phyloP scores from a whole-genome alignment of 2,797 vertebrate species.

The Apogon hyalosoma region DNA sequence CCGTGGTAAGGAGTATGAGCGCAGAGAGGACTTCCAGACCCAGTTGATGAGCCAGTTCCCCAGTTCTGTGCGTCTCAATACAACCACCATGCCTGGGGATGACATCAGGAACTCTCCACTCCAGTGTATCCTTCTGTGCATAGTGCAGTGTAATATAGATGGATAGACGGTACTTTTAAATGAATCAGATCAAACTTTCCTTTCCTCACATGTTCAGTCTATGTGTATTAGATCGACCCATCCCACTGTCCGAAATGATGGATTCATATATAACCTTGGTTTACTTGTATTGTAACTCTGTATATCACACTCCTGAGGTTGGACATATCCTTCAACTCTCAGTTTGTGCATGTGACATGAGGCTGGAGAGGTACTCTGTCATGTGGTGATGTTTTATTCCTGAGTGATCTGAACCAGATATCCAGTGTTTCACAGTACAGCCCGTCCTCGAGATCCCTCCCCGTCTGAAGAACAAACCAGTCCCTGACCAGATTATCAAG shows the following conservation, averaged over 20 bases:
- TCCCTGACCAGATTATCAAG: slow-evolving; percentile 99
- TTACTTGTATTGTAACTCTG: neutral
- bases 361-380: neutral
- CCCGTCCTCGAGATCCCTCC: slow-evolving; percentile 95
- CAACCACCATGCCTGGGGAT: slow-evolving; percentile 90
- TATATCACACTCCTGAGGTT: slow-evolving; percentile 8
- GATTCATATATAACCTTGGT: neutral
- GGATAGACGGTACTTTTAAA: no score
- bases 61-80: slow-evolving; percentile 93
- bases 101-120: slow-evolving; percentile 88
- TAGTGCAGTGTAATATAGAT: neutral
- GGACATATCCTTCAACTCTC: neutral
- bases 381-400: slow-evolving; percentile 34
- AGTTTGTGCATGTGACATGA: neutral
- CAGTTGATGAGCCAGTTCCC: slow-evolving; percentile 96
- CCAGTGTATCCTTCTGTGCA: slow-evolving; percentile 91
- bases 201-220: neutral
- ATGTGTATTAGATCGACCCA: neutral
- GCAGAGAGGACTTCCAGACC: slow-evolving; percentile 96
- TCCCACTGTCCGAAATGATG: no score
- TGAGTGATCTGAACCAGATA: slow-evolving; percentile 83
- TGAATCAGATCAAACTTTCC: no score
- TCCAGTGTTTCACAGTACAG: slow-evolving; percentile 97
- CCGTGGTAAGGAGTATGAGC: slow-evolving; percentile 96
- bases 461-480: slow-evolving; percentile 94